Base-by-base conservation (phyloP, 2,797 vertebrate genomes). In the Coccyzus lansbergi region DNA sequence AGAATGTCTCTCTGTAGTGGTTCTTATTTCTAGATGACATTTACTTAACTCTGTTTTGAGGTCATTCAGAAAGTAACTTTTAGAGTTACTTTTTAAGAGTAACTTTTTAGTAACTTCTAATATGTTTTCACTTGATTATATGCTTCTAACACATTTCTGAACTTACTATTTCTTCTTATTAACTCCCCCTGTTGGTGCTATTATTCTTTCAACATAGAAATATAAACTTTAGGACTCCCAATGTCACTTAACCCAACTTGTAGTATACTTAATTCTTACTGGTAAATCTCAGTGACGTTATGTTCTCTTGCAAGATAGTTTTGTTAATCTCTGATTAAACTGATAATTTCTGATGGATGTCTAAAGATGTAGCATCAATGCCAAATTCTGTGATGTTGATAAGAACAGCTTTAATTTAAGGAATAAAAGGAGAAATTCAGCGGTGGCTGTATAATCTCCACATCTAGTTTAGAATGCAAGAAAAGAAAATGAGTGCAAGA, bases 291-390 rank as follows among this genome's bases (percentile, higher is more conserved):
- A 88, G 9, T 48, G 77, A 65, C 46, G 49, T 8, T 51, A 14
- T 94, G 65, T 69, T 78, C 28, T 83, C 36, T 75, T 82, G 52
- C 24, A 81, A 81, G 9, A 70, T 42, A 71, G 62, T 86, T 90
- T 40, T 86, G 58, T 70, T 92, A 88, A 85, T 82, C 52, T 88
- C 77, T 70, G 77, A 94, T 93, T 90, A 88, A 86, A 88, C 24
- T 58, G 76, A 79, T 91, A 81, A 90, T 83, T 91, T 95, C 31
- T 90, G 72, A 69, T 79, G 31, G 26, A 76, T 79, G 17, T 90
- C 72, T 91, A 51, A 92, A 91, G 25, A 91, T 53, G 80, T 90
- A 52, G 8, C 25, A 31, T 74, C 87, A 12, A 48, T 91, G 51
- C 36, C 31, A 91, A 56, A 56, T 77, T 87, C 52, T 51, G 28